Percentiles rank a stretch among this genome's conserved stretches.
phyloP scores from a whole-genome alignment of 1,140 invertebrate genomes.

The Micrasema minimum region DNA sequence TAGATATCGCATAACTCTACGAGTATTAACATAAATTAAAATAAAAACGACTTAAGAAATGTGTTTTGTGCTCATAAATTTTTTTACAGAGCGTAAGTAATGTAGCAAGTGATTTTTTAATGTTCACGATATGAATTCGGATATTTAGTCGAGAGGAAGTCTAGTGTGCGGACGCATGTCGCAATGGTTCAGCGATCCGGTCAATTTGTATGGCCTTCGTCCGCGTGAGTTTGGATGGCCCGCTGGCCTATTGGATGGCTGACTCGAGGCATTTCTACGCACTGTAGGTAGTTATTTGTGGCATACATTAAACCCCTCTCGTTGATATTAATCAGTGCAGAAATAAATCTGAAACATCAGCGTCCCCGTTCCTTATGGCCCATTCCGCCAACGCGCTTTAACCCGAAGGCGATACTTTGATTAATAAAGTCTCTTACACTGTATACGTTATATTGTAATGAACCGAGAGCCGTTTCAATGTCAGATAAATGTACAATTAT shows the following conservation, averaged over 20 bases:
- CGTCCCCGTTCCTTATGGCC: not conserved
- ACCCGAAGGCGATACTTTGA: constrained; percentile 14
- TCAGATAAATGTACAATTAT: too few species aligned
- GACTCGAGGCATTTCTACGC: constrained; percentile 4
- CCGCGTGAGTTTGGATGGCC: not conserved
- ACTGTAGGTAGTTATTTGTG: constrained; percentile 8
- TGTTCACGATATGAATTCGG: too few species aligned
- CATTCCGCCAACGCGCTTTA: constrained; percentile 10
- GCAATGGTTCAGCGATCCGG: constrained; percentile 13
- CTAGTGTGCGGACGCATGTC: not conserved
- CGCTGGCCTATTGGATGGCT: too few species aligned
- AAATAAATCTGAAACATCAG: constrained; percentile 20
- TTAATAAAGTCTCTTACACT: not conserved
- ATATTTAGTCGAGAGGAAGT: constrained; percentile 14
- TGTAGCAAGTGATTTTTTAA: too few species aligned
- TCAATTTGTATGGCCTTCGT: constrained; percentile 21
- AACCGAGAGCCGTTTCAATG: not conserved
- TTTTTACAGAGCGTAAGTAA: too few species aligned
- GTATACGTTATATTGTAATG: constrained; percentile 14
- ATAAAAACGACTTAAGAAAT: too few species aligned
- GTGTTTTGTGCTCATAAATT: too few species aligned
- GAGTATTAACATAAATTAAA: too few species aligned
- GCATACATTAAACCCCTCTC: constrained; percentile 20
- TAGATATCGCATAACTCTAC: too few species aligned
- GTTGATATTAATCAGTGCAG: constrained; percentile 25